These are phyloP conservation scores for Eciton burchellii DNA, from an alignment of 1,140 invertebrate genomes.

Conservation along the genomic window DNA sequence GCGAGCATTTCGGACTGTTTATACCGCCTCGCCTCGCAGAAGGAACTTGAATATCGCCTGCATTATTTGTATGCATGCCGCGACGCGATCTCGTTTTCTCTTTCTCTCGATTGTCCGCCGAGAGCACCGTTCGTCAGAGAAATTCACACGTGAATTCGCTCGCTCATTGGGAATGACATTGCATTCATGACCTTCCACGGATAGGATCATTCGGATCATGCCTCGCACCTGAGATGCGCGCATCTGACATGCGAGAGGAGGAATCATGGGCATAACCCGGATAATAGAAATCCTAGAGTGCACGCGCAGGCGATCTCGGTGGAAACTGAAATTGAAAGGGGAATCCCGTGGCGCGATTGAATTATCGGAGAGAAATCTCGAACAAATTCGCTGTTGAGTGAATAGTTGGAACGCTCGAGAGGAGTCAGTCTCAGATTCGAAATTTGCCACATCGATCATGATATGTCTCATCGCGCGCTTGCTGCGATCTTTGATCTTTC, in stretches of 20 bases:
- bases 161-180: constrained; percentile 38
- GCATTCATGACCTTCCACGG: constrained; percentile 64
- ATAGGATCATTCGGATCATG: constrained; percentile 59
- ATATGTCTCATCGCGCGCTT: no score
- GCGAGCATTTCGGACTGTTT: constrained; percentile 58
- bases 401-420: no score
- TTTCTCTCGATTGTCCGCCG: constrained; percentile 40
- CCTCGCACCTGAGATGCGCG: constrained; percentile 28
- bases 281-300: constrained; percentile 53
- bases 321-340: constrained; percentile 40
- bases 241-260: constrained; percentile 33
- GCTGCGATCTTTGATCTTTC: no score
- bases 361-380: no score
- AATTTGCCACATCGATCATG: no score
- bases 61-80: constrained; percentile 69
- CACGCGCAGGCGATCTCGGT: not conserved
- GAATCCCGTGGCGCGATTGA: no score
- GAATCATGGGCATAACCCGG: constrained; percentile 51
- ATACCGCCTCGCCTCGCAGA: constrained; percentile 53
- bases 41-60: constrained; percentile 71
- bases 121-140: not conserved
- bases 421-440: no score
- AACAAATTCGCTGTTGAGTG: no score
- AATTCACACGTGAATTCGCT: constrained; percentile 39
- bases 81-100: constrained; percentile 44